phyloP scores from a whole-genome alignment of 2,113 vertebrate genomes.

The Podiceps cristatus region DNA sequence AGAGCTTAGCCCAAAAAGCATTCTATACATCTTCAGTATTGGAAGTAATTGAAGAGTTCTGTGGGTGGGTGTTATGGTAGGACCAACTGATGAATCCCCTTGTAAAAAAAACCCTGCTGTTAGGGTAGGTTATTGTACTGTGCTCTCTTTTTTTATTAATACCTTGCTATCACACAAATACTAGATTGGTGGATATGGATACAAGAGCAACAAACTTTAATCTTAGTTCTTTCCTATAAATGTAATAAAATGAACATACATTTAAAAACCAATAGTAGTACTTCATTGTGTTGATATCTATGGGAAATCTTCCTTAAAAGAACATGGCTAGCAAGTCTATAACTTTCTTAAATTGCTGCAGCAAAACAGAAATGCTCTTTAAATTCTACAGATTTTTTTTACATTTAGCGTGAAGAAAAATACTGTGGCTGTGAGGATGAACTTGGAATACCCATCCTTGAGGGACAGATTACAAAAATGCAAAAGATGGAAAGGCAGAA shows the following conservation, averaged over 20 bases:
- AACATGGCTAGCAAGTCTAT: not conserved
- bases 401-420: not conserved
- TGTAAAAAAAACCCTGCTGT: rapidly evolving
- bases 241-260: too few species aligned
- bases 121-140: not conserved
- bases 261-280: not conserved
- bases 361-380: not conserved
- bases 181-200: slow-evolving; percentile 72
- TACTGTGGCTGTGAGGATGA: not conserved
- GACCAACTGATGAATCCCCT: not conserved
- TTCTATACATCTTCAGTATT: not conserved
- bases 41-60: not conserved
- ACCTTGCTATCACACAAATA: not conserved
- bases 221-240: not conserved
- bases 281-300: not conserved
- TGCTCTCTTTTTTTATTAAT: not conserved
- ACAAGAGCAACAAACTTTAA: slow-evolving; percentile 31
- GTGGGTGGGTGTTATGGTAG: not conserved
- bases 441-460: not conserved
- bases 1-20: not conserved
- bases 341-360: not conserved
- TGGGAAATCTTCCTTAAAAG: not conserved
- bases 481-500: not conserved
- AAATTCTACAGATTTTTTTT: not conserved
- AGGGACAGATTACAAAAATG: not conserved